These are phyloP conservation scores for Blastomussa wellsi DNA, from an alignment of 92 coral and sea anemone species.

Conservation along the genomic window DNA sequence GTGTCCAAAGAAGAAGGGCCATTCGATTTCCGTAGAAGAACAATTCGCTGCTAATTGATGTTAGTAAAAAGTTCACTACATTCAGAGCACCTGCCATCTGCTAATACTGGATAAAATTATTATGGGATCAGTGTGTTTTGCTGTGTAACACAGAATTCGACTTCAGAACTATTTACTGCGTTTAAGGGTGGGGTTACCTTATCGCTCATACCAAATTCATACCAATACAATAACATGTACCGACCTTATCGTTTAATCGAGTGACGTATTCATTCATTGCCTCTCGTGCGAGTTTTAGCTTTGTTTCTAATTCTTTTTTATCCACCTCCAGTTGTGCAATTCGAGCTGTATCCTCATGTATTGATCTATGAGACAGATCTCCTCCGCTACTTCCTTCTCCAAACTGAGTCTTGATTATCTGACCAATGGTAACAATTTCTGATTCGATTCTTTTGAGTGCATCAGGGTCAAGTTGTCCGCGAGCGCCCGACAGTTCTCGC, in stretches of 20 bases:
- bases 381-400: slow-evolving; percentile 55
- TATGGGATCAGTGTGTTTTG: not conserved
- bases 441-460: slow-evolving; percentile 71
- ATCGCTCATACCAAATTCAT: not conserved
- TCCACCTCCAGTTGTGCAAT: slow-evolving; percentile 74
- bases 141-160: not conserved
- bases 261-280: slow-evolving; percentile 86
- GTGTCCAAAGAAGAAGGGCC: no score
- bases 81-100: not conserved
- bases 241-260: slow-evolving; percentile 81
- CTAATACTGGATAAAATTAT: not conserved
- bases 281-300: slow-evolving; percentile 74
- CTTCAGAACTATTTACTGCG: not conserved
- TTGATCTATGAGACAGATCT: slow-evolving; percentile 35
- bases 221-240: not conserved
- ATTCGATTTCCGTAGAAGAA: no score
- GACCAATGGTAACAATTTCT: slow-evolving; percentile 74
- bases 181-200: not conserved
- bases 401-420: slow-evolving; percentile 68
- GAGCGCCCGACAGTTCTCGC: slow-evolving; percentile 55
- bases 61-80: not conserved
- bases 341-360: slow-evolving; percentile 43
- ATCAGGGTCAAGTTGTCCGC: slow-evolving; percentile 60
- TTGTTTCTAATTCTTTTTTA: slow-evolving; percentile 83
- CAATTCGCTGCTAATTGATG: no score